Evolutionary conservation across 2,888 invertebrate genomes (phyloP), one percentile per base, ranked within the genome.

Genomic region (Noctua janthe): DNA sequence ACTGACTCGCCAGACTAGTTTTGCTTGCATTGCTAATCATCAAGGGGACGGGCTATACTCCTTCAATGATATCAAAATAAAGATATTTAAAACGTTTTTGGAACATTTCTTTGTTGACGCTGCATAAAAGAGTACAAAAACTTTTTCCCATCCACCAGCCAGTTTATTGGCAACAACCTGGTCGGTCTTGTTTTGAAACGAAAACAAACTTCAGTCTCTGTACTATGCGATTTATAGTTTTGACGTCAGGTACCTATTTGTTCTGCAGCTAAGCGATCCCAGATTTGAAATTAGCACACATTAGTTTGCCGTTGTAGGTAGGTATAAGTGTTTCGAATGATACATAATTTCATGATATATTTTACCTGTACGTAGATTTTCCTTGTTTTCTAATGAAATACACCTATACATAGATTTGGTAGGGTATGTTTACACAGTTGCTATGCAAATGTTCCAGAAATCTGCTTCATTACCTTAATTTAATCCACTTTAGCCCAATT

Each of bases 1-100:
- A 94, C 93, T 94, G 95, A 96, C 96, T 94, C 90, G 93, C 87
- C 90, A 82, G 90, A 94, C 95, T 91, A 93, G 95, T 95, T 95
- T 92, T 88, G 90, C 91, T 91, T 91, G 90, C 91, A 92, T 89
- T 90, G 90, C 90, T 90, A 83, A 84, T 92, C 86, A 89, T 90
- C 86, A 87, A 72, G 70, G 81, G 69, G 54, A 54, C 84, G 62
- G 35, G 59, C 69, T 82, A 80, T 62, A 71, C 74, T 71, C 43
- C 70, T 74, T 80, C 23, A 69, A 74, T 69, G n/a, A 64, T 67
- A 73, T 59, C 47, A 74, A 66, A 87, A 59, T 20, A 77, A 73
- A 75, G 23, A 77, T 79, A 54, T 71, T 81, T 62, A 5, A 56
- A 69, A 47, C 17, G 49, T 59, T 62, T 71, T 49, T 71, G 49